phyloP scores from a whole-genome alignment of 2,113 vertebrate species.

The Lichenostomus cassidix region DNA sequence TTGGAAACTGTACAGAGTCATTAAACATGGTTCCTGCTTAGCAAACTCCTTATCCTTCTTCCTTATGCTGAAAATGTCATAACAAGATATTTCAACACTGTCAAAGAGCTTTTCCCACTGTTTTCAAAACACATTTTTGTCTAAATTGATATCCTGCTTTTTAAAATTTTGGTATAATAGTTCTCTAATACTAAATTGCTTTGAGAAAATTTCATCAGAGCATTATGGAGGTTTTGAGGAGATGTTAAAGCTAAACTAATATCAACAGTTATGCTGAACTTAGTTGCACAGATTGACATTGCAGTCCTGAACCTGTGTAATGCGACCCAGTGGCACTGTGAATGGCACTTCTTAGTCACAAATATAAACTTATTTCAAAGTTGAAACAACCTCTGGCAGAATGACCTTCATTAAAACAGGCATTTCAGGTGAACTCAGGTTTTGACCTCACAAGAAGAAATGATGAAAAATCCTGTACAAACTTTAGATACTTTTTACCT shows the following conservation, averaged over 20 bases:
- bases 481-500: background rate
- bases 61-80: slow-evolving; percentile 43
- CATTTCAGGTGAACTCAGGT: background rate
- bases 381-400: background rate
- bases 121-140: slow-evolving; percentile 47
- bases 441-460: background rate
- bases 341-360: background rate
- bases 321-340: background rate
- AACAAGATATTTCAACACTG: slow-evolving; percentile 26
- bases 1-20: background rate
- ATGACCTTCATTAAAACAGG: background rate
- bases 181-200: background rate
- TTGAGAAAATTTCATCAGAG: background rate
- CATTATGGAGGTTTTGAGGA: background rate
- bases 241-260: background rate
- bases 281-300: background rate
- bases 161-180: background rate
- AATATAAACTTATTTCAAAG: background rate
- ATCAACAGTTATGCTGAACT: background rate
- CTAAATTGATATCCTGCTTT: background rate
- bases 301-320: background rate
- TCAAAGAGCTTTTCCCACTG: slow-evolving; percentile 11
- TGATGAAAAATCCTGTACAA: background rate
- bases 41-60: background rate
- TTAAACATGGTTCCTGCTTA: background rate